Percentiles rank a stretch among this genome's conserved stretches.
phyloP scores from a whole-genome alignment of 2,113 vertebrate species.

The Pachyramphus minor region DNA sequence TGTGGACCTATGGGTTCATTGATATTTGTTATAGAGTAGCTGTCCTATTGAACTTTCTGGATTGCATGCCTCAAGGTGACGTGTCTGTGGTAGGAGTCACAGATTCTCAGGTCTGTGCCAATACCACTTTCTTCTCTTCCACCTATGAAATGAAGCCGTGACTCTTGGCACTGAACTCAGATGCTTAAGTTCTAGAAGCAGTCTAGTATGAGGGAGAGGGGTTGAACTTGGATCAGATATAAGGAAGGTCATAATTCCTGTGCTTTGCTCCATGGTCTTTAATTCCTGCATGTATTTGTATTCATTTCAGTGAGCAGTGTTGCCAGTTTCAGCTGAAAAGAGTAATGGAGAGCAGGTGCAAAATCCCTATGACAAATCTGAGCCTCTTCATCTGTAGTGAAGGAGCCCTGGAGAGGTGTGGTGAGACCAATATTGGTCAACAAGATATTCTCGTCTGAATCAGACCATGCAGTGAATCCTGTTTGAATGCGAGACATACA shows the following conservation, averaged over 20 bases:
- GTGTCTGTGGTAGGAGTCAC: not conserved
- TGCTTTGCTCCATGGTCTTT: not conserved
- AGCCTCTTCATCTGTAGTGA: not conserved
- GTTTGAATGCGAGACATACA: not conserved
- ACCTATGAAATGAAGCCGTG: not conserved
- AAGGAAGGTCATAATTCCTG: not conserved
- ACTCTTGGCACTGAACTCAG: rapidly evolving
- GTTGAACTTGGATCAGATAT: not conserved
- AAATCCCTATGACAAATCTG: not conserved
- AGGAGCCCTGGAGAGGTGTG: not conserved
- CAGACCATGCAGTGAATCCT: rapidly evolving
- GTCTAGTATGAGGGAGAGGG: not conserved
- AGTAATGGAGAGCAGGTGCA: not conserved
- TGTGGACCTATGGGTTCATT: rapidly evolving
- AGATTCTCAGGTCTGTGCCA: not conserved
- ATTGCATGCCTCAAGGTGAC: not conserved
- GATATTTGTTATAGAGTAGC: too few relatives aligned
- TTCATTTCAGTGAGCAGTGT: not conserved
- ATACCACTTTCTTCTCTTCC: not conserved
- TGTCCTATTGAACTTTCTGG: not conserved
- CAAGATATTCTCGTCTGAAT: not conserved
- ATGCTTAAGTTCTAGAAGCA: not conserved
- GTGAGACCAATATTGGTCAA: rapidly evolving
- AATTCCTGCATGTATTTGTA: not conserved
- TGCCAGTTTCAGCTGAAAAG: not conserved